Conservation (phyloP, 2,113 vertebrate genomes). For the Rhabdornis inornatus region DNA sequence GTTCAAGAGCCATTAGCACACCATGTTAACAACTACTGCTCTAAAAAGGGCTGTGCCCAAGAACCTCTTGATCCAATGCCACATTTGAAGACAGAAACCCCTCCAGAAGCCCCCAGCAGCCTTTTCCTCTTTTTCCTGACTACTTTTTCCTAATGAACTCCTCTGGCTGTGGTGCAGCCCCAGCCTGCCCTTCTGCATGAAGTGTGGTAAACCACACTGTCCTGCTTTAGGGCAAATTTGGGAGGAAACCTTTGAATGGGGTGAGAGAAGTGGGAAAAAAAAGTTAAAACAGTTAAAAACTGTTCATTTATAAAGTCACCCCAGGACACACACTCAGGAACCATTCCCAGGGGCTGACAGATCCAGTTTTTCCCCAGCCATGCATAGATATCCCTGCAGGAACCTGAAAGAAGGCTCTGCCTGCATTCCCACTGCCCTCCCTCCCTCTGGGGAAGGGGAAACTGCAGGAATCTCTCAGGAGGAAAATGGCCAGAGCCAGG, state of each 20-base stretch:
- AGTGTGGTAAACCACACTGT: background rate
- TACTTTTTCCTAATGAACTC: background rate
- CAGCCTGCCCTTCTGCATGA: background rate
- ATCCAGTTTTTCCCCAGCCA: fast-evolving
- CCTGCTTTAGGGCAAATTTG: too few relatives aligned
- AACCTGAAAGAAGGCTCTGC: background rate
- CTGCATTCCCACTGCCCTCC: background rate
- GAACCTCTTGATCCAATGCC: background rate
- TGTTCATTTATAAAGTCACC: too few relatives aligned
- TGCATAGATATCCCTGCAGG: background rate
- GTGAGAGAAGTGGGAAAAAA: too few relatives aligned
- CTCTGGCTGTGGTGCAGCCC: background rate
- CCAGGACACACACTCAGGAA: background rate
- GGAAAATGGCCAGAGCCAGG: background rate
- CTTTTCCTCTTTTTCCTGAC: background rate
- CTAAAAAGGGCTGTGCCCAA: background rate
- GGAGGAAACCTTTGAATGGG: too few relatives aligned
- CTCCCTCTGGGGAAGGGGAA: fast-evolving
- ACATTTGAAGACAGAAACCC: background rate
- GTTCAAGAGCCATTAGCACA: background rate
- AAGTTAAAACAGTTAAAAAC: too few relatives aligned
- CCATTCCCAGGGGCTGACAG: background rate
- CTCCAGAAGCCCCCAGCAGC: background rate
- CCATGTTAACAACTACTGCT: background rate
- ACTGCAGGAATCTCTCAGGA: background rate